Evolutionary conservation across 2,113 vertebrate genomes (phyloP).

Genomic region (Ammospiza nelsoni): DNA sequence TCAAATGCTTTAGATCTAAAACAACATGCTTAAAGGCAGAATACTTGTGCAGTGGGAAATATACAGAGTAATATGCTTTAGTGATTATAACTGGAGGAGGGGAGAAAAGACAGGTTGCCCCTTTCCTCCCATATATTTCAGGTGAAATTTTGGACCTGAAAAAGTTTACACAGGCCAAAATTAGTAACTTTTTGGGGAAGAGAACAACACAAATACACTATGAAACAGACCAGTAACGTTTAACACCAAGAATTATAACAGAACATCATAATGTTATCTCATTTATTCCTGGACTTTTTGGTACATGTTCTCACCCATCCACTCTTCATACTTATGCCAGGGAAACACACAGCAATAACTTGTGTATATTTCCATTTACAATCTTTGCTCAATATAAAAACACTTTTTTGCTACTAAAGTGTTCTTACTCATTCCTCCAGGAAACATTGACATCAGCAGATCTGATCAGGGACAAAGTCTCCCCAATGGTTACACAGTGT

Average conservation of each 20-base stretch:
- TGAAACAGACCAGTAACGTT: not conserved
- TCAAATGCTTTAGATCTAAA: not conserved
- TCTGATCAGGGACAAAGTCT: not conserved
- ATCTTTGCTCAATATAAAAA: not conserved
- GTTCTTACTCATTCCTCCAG: not conserved
- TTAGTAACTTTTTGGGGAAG: not conserved
- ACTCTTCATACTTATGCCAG: not conserved
- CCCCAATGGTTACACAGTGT: not conserved
- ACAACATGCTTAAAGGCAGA: not conserved
- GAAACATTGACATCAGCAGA: constrained; percentile 1
- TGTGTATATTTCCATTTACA: not conserved
- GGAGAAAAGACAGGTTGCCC: rapidly evolving
- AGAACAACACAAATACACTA: not conserved
- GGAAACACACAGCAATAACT: not conserved
- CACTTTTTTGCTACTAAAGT: not conserved
- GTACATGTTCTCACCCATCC: not conserved
- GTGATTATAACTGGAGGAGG: not conserved
- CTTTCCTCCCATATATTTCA: not conserved
- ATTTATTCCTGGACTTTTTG: not conserved
- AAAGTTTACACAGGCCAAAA: not conserved
- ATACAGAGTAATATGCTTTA: not conserved
- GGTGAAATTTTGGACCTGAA: not conserved
- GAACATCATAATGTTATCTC: not conserved
- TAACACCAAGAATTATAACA: not conserved
- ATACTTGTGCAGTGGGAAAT: not conserved